Evolutionary conservation across 1,140 invertebrate genomes (phyloP), one percentile per base, ranked within the genome.

Genomic region (Cheumatopsyche charites): DNA sequence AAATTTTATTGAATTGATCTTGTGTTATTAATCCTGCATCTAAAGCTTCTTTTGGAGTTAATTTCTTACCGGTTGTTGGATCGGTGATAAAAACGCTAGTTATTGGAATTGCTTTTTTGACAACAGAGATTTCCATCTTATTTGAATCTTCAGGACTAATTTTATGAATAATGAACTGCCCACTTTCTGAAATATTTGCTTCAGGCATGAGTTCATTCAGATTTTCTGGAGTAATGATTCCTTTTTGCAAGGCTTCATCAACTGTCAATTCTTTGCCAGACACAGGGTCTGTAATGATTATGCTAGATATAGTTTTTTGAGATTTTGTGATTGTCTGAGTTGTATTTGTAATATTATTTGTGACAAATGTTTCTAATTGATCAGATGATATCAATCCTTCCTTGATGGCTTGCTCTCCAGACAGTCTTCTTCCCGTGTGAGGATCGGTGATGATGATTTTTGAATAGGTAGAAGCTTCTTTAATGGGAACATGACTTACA

Each of bases 161-260:
- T 49, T 91, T 88, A 79, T 92, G 86, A 62, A 90, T 83, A 1
- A 89, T 86, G 23, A 92, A 83, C 76, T 88, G 86, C 74, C 89
- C 88, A 23, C 89, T 91, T 69, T 83, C 82, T 6, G 91, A 90
- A 83, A 94, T 91, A 58, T 79, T 72, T 26, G 72, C 70, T n/a
- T 47, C 15, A 25, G 55, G 7, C 13, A 42, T 5, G 5, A 63
- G 13, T 43, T 63, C 29, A 81, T 85, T 84, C 66, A 85, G 85
- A 5, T 85, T 87, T 21, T 84, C 80, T 58, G 87, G 79, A 81
- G 91, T 89, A n/a, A 91, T 89, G 25, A 95, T 82, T 1, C 92
- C 93, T 70, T 90, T 83, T 80, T 93, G 88, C 47, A 94, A 87
- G 25, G 94, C 94, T 43, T 93, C 90, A 81, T 94, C 89, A 76